Evolutionary conservation across 1,140 invertebrate genomes (phyloP).

Genomic region (Drosophila eugracilis): DNA sequence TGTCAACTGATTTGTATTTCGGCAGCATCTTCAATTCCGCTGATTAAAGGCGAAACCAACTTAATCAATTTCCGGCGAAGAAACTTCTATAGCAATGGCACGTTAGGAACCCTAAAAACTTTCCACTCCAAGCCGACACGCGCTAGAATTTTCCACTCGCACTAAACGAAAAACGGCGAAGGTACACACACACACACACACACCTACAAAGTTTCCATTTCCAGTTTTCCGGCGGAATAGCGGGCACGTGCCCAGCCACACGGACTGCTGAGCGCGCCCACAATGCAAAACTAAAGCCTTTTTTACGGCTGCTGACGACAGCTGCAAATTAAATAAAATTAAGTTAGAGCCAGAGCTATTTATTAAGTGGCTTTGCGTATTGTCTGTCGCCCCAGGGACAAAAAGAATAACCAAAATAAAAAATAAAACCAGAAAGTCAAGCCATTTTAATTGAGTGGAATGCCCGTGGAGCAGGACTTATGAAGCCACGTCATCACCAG

Average conservation of each 20-base stretch:
- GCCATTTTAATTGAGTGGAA: slow-evolving; percentile 36
- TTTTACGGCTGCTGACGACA: slow-evolving; percentile 80
- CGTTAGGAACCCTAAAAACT: slow-evolving; percentile 18
- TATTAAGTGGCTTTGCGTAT: slow-evolving; percentile 64
- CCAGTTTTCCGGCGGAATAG: slow-evolving; percentile 15
- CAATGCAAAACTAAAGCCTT: slow-evolving; percentile 77
- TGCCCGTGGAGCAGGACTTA: slow-evolving; percentile 39
- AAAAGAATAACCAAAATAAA: neutral
- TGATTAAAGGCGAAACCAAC: slow-evolving; percentile 67
- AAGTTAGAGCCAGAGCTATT: slow-evolving; percentile 70
- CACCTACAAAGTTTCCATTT: slow-evolving; percentile 50
- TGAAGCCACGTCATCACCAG: slow-evolving; percentile 29
- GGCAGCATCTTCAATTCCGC: slow-evolving; percentile 42
- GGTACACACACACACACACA: neutral
- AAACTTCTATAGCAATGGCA: slow-evolving; percentile 30
- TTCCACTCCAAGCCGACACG: slow-evolving; percentile 44
- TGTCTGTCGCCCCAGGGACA: neutral
- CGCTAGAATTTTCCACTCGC: slow-evolving; percentile 41
- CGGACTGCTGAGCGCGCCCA: slow-evolving; percentile 44
- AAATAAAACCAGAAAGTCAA: neutral
- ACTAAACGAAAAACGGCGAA: neutral
- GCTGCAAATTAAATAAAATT: slow-evolving; percentile 80
- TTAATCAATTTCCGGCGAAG: slow-evolving; percentile 75
- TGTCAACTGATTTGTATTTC: slow-evolving; percentile 67
- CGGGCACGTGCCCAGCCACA: slow-evolving; percentile 42